Percentiles rank a stretch among this genome's conserved stretches.
phyloP scores from a whole-genome alignment of 2,888 invertebrate genomes.

The Eristalis tenax region DNA sequence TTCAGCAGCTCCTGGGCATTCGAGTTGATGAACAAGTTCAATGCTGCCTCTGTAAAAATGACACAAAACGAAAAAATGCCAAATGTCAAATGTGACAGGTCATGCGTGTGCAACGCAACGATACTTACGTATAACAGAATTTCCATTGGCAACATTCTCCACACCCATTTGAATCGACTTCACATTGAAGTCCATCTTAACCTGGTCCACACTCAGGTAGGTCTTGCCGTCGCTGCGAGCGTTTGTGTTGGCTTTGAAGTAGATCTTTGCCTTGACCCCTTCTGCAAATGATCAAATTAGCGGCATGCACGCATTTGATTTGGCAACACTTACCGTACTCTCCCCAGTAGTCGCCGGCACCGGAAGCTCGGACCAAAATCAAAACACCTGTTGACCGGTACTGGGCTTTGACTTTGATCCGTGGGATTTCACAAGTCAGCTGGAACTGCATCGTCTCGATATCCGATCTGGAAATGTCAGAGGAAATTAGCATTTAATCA shows the following conservation, averaged over 20 bases:
- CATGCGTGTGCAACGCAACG: not conserved
- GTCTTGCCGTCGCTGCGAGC: conserved; percentile 84
- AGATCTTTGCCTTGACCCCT: conserved; percentile 91
- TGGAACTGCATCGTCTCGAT: conserved; percentile 91
- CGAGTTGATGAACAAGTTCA: conserved; percentile 92
- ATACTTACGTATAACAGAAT: conserved; percentile 89
- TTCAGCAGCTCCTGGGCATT: conserved; percentile 91
- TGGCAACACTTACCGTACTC: conserved; percentile 86
- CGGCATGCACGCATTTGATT: not conserved
- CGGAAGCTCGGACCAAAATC: conserved; percentile 90
- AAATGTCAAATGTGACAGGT: conserved; percentile 1
- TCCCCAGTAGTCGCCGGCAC: conserved; percentile 94
- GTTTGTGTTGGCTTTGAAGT: conserved; percentile 88
- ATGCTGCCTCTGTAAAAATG: conserved; percentile 86
- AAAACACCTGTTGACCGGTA: conserved; percentile 91
- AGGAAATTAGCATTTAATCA: conserved; percentile 25
- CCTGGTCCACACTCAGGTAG: conserved; percentile 87
- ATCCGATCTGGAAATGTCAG: conserved; percentile 84
- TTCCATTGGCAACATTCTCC: conserved; percentile 90
- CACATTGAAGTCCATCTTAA: conserved; percentile 93
- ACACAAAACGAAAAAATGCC: conserved; percentile 20
- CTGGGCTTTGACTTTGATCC: conserved; percentile 89
- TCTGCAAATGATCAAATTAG: conserved; percentile 82
- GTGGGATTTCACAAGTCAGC: conserved; percentile 89
- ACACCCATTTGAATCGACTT: conserved; percentile 92